phyloP scores from a whole-genome alignment of 2,797 vertebrate species.

The Microcaecilia unicolor region DNA sequence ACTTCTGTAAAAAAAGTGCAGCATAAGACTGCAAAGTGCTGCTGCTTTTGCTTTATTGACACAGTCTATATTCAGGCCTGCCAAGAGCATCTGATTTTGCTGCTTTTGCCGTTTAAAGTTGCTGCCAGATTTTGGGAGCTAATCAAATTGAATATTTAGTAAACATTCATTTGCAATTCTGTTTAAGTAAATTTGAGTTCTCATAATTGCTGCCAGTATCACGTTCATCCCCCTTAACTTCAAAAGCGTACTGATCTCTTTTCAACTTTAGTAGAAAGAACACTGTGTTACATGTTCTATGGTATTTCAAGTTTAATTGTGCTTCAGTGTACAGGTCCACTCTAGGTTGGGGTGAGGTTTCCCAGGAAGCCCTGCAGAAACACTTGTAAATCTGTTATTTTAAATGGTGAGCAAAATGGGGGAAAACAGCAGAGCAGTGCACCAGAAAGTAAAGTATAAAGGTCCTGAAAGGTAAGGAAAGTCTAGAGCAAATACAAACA shows the following conservation, averaged over 20 bases:
- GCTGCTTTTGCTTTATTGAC: neutral
- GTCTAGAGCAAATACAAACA: too few species aligned
- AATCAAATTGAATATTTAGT: neutral
- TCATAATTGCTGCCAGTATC: slow-evolving; percentile 6
- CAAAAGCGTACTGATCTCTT: neutral
- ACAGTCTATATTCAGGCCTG: neutral
- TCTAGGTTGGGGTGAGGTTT: too few species aligned
- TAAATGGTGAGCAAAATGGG: too few species aligned
- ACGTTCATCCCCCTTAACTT: neutral
- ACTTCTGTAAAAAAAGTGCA: too few species aligned
- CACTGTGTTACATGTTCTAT: slow-evolving; percentile 2
- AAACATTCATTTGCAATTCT: neutral
- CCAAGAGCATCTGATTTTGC: neutral
- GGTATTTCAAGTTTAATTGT: neutral
- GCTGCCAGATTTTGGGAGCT: neutral
- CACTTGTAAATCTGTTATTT: too few species aligned
- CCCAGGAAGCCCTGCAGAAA: too few species aligned
- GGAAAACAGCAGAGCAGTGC: too few species aligned
- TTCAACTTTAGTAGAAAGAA: too few species aligned
- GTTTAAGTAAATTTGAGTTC: fast-evolving
- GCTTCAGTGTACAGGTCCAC: neutral
- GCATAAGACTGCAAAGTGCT: too few species aligned
- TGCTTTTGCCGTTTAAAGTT: neutral
- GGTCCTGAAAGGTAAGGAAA: too few species aligned
- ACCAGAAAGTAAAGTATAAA: too few species aligned